Base-by-base conservation (phyloP, 64 coral and sea anemone genomes). In the Astreopora myriophthalma region DNA sequence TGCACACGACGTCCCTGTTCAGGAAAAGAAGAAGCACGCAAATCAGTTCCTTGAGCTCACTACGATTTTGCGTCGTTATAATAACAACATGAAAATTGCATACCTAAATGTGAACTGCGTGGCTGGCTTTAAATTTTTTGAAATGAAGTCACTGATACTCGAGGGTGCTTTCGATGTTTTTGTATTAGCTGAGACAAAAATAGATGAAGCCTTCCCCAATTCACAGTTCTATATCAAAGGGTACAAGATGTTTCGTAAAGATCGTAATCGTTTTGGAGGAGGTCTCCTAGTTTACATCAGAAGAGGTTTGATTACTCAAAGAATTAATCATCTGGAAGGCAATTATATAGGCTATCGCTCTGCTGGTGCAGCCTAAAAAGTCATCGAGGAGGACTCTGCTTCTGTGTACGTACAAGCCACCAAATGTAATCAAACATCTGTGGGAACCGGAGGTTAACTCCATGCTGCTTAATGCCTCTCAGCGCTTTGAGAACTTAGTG, bases 71-170 rank as follows among this genome's bases (percentile, higher is more conserved):
- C 67, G 24, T 31, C 26, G 3, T n/a, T 28, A 69, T 68, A 33
- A 34, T 26, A n/a, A 62, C 24, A 88, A 88, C 33, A 20, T 75
- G 27, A 73, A 74, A 71, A 75, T 88, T 32, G 86, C 68, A 48
- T 70, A 75, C 51, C 26, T 88, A 52, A 88, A 88, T 75, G 51
- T 75, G 48, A 88, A 88, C 24, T 73, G 86, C 58, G 42, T 74
- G n/a, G 86, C 86, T 49, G 86, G 86, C 42, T 88, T 88, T 57
- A 88, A 75, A 22, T 88, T 88, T 17, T 46, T 55, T 60, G 69
- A 88, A 52, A 36, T 75, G 42, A 75, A 88, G 46, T 49, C 52
- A 48, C 29, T 72, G 36, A 25, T 88, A 31, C 68, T 72, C 51
- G 33, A 88, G 44, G 34, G 51, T 31, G 14, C 49, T 26, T 88